Percentiles rank a stretch among this genome's conserved stretches.
Conservation (phyloP, 2,888 invertebrate genomes). For the Pinctada fucata region DNA sequence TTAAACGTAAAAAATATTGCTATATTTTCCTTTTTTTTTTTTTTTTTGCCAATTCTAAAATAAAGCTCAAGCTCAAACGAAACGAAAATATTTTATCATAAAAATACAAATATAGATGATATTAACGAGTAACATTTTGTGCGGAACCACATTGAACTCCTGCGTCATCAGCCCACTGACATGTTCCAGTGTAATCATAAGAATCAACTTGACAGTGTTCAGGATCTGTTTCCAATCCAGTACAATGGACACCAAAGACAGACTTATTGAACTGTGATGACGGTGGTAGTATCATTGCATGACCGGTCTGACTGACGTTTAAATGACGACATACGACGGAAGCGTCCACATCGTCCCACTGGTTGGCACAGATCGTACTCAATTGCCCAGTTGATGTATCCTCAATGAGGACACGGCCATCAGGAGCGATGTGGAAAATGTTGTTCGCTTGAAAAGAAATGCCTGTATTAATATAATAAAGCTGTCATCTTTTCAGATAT, state of each 20-base stretch:
- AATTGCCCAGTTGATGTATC: not conserved
- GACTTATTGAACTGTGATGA: not conserved
- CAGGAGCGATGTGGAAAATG: not conserved
- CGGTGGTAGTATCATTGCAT: not conserved
- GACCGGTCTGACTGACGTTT: not conserved
- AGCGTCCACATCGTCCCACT: constrained; percentile 25
- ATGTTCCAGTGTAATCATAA: not conserved
- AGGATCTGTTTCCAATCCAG: not conserved
- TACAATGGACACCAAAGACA: not conserved
- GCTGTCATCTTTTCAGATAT: too few relatives aligned
- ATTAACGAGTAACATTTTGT: too few relatives aligned
- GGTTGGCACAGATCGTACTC: not conserved
- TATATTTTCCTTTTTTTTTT: too few relatives aligned
- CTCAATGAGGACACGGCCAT: not conserved
- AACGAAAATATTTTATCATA: too few relatives aligned
- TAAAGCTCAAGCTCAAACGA: too few relatives aligned
- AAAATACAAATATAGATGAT: too few relatives aligned
- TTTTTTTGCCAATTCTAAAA: too few relatives aligned
- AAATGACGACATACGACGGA: constrained; percentile 22
- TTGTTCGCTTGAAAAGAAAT: too few relatives aligned
- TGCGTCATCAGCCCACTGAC: not conserved
- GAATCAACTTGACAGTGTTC: not conserved
- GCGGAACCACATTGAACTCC: not conserved
- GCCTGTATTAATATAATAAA: too few relatives aligned
- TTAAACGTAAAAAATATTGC: too few relatives aligned